Percentiles rank a stretch among this genome's conserved stretches.
phyloP scores from a whole-genome alignment of 2,113 vertebrate species.

The Malaclemys terrapin region DNA sequence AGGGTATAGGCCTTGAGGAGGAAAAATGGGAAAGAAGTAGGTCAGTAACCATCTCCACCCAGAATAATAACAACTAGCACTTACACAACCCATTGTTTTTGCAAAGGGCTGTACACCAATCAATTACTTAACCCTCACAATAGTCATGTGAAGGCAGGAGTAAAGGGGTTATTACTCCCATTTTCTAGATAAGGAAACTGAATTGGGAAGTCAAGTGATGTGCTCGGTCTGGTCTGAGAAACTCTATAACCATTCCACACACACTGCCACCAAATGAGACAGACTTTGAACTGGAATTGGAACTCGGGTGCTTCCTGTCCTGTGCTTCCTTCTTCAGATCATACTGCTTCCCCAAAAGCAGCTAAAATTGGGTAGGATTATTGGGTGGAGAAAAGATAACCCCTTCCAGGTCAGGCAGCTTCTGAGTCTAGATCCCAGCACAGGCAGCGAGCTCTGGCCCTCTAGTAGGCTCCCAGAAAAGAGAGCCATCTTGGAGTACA shows the following conservation, averaged over 20 bases:
- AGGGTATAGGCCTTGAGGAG: neutral
- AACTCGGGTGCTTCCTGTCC: neutral
- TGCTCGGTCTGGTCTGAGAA: neutral
- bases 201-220: neutral
- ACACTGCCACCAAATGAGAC: neutral
- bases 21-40: neutral
- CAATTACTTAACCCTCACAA: neutral
- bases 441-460: neutral
- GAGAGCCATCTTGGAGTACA: neutral
- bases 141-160: neutral
- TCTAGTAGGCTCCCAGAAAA: neutral
- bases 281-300: neutral
- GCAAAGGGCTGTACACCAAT: neutral
- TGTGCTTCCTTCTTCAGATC: neutral
- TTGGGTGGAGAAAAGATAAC: neutral
- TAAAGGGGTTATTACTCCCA: neutral
- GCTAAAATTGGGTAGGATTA: neutral
- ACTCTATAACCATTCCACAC: neutral
- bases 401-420: neutral
- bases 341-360: neutral
- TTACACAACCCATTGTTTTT: neutral
- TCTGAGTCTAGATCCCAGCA: neutral
- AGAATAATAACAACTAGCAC: neutral
- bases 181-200: neutral
- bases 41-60: neutral